phyloP scores from a whole-genome alignment of 2,113 vertebrate species.

The Carettochelys insculpta region DNA sequence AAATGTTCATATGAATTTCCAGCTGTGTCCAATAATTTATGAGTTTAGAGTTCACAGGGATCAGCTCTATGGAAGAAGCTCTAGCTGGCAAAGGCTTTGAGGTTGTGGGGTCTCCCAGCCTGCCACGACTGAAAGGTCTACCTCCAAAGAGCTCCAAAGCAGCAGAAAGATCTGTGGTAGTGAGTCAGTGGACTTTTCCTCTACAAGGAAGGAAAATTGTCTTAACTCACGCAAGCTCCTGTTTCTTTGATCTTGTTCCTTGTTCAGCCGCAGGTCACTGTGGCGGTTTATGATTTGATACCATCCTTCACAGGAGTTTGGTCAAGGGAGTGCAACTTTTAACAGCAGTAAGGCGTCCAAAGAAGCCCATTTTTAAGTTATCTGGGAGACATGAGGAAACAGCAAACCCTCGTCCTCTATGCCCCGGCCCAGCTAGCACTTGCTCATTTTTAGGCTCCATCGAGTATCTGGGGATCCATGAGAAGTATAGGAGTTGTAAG shows the following conservation, averaged over 20 bases:
- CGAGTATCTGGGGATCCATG: not conserved
- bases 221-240: not conserved
- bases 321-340: not conserved
- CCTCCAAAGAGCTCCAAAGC: not conserved
- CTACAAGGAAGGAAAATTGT: not conserved
- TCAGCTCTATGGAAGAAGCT: not conserved
- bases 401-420: no score
- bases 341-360: not conserved
- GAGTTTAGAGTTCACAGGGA: not conserved
- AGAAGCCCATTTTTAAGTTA: not conserved
- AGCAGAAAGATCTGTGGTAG: not conserved
- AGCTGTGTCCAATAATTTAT: not conserved
- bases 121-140: not conserved
- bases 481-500: not conserved
- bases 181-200: not conserved
- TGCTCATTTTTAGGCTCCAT: not conserved
- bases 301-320: not conserved
- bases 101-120: not conserved
- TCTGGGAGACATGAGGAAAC: no score
- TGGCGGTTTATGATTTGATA: not conserved
- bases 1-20: no score
- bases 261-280: not conserved
- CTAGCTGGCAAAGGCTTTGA: not conserved
- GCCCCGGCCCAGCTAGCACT: no score
- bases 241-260: not conserved